These are phyloP conservation scores for Zaprionus ghesquierei DNA, from an alignment of 1,140 invertebrate species.

Conservation along the genomic window DNA sequence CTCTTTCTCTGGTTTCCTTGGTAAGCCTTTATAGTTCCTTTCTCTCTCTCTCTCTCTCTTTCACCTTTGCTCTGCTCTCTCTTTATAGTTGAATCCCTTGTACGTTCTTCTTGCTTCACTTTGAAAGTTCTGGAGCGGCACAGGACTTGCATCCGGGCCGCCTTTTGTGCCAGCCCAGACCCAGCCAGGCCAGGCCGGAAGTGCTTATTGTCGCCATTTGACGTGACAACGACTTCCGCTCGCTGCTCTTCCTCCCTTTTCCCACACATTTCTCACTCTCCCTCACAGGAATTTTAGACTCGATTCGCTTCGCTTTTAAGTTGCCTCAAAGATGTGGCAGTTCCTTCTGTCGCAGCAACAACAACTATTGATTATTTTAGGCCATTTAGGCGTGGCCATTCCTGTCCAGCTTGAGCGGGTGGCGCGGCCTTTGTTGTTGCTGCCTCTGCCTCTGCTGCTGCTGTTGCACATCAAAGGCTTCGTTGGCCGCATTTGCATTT, in stretches of 20 bases:
- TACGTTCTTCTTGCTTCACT: neutral
- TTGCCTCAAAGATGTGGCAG: neutral
- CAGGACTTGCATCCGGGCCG: slow-evolving; percentile 21
- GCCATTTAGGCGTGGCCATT: slow-evolving; percentile 33
- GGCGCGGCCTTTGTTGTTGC: too few relatives aligned
- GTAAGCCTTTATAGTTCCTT: neutral
- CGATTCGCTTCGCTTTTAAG: slow-evolving; percentile 26
- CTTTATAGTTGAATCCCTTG: neutral
- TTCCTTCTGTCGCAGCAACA: slow-evolving; percentile 6
- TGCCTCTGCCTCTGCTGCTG: neutral
- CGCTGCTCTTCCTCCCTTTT: neutral
- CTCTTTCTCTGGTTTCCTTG: neutral
- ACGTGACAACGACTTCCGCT: slow-evolving; percentile 76
- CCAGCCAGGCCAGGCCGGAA: slow-evolving; percentile 36
- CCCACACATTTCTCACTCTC: neutral
- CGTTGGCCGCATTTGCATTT: slow-evolving; percentile 70
- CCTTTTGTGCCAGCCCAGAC: slow-evolving; percentile 49
- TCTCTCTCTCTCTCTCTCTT: neutral
- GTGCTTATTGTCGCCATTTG: slow-evolving; percentile 76
- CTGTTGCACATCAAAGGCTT: slow-evolving; percentile 71
- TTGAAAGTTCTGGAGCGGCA: slow-evolving; percentile 3
- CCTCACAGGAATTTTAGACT: neutral
- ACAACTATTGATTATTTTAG: slow-evolving; percentile 38
- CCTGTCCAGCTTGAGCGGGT: neutral
- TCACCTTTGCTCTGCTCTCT: neutral